A percentile compares a stretch with the other conserved stretches of the same genome.
Evolutionary conservation across 2,113 vertebrate species (phyloP).

Genomic region (Hemiscyllium ocellatum): DNA sequence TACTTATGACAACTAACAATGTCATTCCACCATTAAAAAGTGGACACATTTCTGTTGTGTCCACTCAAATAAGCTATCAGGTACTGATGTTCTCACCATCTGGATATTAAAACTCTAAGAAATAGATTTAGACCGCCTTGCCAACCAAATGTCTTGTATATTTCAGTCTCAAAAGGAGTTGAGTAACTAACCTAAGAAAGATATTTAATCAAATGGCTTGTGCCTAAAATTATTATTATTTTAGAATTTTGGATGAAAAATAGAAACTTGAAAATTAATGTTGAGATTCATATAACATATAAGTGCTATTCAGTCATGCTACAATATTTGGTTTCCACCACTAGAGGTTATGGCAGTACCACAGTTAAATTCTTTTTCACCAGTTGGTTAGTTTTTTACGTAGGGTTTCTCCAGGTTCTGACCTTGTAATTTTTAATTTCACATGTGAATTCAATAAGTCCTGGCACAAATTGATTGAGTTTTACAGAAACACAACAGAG

Average conservation of each 20-base stretch:
- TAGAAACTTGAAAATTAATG: background rate
- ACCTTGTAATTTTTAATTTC: slow-evolving; percentile 12
- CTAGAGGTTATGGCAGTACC: slow-evolving; percentile 7
- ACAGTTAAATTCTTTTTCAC: background rate
- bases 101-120: background rate
- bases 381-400: background rate
- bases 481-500: background rate
- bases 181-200: background rate
- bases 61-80: background rate
- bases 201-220: background rate
- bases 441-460: background rate
- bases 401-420: background rate
- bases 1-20: background rate
- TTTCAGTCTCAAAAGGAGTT: background rate
- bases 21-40: background rate
- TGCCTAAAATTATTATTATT: background rate
- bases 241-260: background rate
- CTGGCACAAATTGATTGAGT: background rate
- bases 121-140: background rate
- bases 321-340: background rate
- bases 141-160: background rate
- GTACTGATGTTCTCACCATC: background rate
- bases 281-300: background rate
- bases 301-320: background rate
- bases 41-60: background rate